Conservation (phyloP, 1,140 invertebrate genomes). For the Bombus pascuorum region DNA sequence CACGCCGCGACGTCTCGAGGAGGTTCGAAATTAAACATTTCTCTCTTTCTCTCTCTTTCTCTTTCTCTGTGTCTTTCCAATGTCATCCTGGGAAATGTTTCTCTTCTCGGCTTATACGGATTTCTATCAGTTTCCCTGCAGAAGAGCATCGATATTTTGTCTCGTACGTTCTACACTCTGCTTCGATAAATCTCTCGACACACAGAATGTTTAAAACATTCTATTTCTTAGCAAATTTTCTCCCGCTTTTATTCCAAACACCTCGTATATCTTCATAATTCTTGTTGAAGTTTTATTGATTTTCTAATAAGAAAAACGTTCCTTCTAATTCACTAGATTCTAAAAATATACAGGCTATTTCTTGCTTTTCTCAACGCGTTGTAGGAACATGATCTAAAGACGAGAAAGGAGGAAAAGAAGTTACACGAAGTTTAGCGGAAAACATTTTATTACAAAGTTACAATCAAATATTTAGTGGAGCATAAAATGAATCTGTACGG, state of each 20-base stretch:
- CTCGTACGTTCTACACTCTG: background rate
- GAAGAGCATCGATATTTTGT: constrained; percentile 37
- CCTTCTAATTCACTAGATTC: background rate
- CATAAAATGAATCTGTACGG: too few relatives aligned
- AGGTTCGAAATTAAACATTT: constrained; percentile 61
- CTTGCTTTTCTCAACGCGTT: background rate
- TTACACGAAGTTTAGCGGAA: background rate
- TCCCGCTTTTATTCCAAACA: background rate
- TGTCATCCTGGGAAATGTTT: background rate
- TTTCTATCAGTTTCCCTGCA: constrained; percentile 1
- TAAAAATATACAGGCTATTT: background rate
- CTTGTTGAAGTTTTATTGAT: background rate
- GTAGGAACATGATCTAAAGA: background rate
- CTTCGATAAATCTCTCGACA: background rate
- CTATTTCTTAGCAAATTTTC: background rate
- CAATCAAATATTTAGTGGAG: too few relatives aligned
- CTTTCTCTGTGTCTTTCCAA: constrained; percentile 1
- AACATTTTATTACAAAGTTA: too few relatives aligned
- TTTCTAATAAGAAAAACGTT: background rate
- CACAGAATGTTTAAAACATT: constrained; percentile 1
- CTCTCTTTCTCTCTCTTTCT: constrained; percentile 1
- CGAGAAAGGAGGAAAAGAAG: background rate
- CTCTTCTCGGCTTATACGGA: background rate
- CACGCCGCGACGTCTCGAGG: constrained; percentile 49
- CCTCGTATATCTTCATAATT: background rate